Conservation (phyloP, 2,888 invertebrate species). For the Hypselothyrea guttata region DNA sequence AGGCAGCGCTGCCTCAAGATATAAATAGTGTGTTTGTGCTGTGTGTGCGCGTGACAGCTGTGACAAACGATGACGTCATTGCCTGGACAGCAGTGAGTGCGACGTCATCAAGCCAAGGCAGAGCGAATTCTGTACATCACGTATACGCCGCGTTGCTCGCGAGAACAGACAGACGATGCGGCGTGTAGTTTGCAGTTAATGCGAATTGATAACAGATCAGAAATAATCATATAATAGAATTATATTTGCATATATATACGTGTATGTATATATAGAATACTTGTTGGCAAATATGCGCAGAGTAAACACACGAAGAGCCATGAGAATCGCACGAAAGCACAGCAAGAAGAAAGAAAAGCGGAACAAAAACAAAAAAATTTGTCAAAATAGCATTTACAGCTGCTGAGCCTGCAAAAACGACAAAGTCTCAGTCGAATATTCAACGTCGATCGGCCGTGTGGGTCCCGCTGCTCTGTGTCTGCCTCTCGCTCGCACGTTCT, state of each 20-base stretch:
- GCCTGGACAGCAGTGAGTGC: constrained; percentile 49
- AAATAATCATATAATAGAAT: neutral
- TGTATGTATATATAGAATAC: constrained; percentile 1
- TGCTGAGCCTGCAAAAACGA: neutral
- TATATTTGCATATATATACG: neutral
- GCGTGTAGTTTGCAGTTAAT: neutral
- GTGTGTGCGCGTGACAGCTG: constrained; percentile 71
- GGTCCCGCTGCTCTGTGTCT: constrained; percentile 43
- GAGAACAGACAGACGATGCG: constrained; percentile 15
- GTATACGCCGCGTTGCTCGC: constrained; percentile 44
- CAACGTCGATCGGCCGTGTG: constrained; percentile 63
- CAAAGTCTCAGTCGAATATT: constrained; percentile 66
- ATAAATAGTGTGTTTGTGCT: constrained; percentile 58
- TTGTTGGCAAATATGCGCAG: constrained; percentile 32
- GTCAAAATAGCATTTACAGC: constrained; percentile 68
- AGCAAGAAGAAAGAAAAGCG: constrained; percentile 66
- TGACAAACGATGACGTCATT: constrained; percentile 61
- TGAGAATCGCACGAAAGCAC: constrained; percentile 69
- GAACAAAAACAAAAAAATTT: constrained; percentile 59
- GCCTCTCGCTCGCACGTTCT: constrained; percentile 14
- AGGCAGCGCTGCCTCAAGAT: constrained; percentile 48
- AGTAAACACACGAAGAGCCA: constrained; percentile 57
- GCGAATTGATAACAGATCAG: neutral
- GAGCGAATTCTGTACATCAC: constrained; percentile 37
- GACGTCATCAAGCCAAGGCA: constrained; percentile 53